Evolutionary conservation across 2,888 invertebrate species (phyloP), one percentile per base, ranked within the genome.

Genomic region (Argyresthia goedartella): DNA sequence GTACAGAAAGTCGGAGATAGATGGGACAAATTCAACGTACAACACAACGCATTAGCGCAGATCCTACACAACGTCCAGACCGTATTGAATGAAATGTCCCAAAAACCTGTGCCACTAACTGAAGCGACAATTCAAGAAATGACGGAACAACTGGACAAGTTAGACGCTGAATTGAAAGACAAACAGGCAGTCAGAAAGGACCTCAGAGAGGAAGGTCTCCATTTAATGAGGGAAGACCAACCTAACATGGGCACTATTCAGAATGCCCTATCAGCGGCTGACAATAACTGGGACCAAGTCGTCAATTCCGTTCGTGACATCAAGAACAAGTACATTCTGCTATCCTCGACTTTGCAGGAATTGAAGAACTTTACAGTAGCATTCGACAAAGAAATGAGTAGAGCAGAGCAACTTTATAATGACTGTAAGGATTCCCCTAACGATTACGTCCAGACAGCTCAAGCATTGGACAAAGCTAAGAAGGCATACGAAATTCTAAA

Each of bases 221-320:
- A 91, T 62, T 76, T 95, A 58, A 91, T 95, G 91, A 91, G 93
- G 66, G 92, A 94, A 80, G 93, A 97, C 76, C 91, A 94, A 65
- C 89, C 91, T 51, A 93, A 93, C 60, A 91, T 93, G 75, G 91
- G 93, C 0, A 89, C 91, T 0, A 92, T 96, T 55, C 96, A 96
- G 74, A 93, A 93, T 60, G 91, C 92, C 48, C 76, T 96, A 0
- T 88, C 94, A 0, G 89, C 92, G 0, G 89, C 94, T 44, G 95
- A 96, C 65, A 90, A 91, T 52, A 92, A 91, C 59, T 96, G 94
- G 91, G 95, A 95, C 67, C 92, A 92, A 72, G 84, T 94, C 1
- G 91, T 92, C 51, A 92, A 94, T 58, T 87, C 91, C 51, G 89
- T 95, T 16, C 89, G 89, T 52, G 93, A 94, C 54, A 91, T 93